Conservation (phyloP, 2,113 vertebrate species). For the Dermatemys mawii region DNA sequence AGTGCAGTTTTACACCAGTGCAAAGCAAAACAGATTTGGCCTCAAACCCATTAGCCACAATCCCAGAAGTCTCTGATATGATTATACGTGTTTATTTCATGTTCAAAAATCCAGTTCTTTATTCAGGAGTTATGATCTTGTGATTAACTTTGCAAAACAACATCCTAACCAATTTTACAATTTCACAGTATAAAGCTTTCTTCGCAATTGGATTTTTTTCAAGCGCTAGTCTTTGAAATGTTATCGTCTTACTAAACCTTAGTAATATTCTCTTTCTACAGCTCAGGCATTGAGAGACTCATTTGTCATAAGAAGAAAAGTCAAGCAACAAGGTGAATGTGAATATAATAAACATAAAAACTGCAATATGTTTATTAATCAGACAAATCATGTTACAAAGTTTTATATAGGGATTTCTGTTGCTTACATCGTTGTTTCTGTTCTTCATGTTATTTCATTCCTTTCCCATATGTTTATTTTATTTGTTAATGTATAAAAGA, state of each 20-base stretch:
- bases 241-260: not conserved
- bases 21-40: slow-evolving; percentile 18
- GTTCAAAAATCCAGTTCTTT: not conserved
- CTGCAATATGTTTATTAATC: not conserved
- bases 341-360: slow-evolving; percentile 18
- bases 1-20: not conserved
- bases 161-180: not conserved
- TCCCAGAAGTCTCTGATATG: slow-evolving; percentile 1
- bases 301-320: not conserved
- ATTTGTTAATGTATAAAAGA: slow-evolving; percentile 11
- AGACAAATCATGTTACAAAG: not conserved
- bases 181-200: not conserved
- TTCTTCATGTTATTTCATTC: slow-evolving; percentile 18
- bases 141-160: not conserved
- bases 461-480: not conserved
- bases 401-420: not conserved
- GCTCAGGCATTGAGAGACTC: not conserved
- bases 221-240: not conserved
- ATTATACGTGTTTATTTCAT: not conserved
- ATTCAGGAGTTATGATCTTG: not conserved
- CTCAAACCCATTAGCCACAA: not conserved
- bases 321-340: not conserved
- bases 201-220: not conserved
- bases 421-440: not conserved
- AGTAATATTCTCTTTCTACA: not conserved